Evolutionary conservation across 1,140 invertebrate genomes (phyloP), one percentile per base, ranked within the genome.

Genomic region (Dendrolimus punctatus): DNA sequence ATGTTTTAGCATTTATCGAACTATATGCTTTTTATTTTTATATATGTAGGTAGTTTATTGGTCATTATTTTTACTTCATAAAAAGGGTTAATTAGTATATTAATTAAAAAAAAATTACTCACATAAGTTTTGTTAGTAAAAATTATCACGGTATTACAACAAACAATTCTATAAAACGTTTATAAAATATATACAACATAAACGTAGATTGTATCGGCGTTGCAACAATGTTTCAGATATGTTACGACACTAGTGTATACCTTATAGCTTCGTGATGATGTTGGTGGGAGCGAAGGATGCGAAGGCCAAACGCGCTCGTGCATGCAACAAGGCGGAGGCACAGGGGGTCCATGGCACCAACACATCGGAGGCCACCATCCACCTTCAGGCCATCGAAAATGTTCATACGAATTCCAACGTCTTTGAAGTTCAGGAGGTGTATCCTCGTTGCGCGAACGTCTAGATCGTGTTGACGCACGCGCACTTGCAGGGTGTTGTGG

Each of bases 281-380:
- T 60, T 40, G 76, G 69, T 39, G 71, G 72, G 10, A 84, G 66
- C 48, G 80, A 80, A 38, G 81, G 80, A 56, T 86, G 80, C 42
- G 80, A 82, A 23, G 81, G 80, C 83, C 80, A 85, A 40, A 67
- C 51, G 44, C 74, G 73, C 23, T 84, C 80, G 54, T 85, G 80
- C 81, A 82, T 80, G 51, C 63, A 86, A 49, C 80, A 83, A 9
- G 80, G 77, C 51, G 80, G 80, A 2, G 76, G 80, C 37, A 69
- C 63, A 2, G 80, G 80, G 5, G 80, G 83, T 3, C 75, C 80
- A 50, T 87, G 83, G 49, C 80, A 85, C 81, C 79, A 84, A 49
- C 80, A 85, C 77, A 85, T 80, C 4, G 80, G 80, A 54, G 97
- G 87, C 67, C 95, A 92, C 67, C 92, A 90, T 6, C 91, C 90